Base-by-base conservation (phyloP, 2,888 invertebrate species). In the Venusia cambrica region DNA sequence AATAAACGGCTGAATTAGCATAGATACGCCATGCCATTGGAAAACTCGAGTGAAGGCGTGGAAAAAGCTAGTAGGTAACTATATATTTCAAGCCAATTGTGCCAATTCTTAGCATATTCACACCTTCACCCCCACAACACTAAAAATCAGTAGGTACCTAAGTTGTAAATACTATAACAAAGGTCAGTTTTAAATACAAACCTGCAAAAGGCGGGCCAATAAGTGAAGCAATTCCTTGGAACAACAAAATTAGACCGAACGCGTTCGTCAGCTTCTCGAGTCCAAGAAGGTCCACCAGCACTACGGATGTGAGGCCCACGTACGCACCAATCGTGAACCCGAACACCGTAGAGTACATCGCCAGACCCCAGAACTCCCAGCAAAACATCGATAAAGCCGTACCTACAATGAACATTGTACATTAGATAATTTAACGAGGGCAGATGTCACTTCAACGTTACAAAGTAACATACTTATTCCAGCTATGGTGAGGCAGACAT, bases 301-400 rank as follows among this genome's bases (percentile, higher is more conserved):
- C 96, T 31, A 98, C 97, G 9, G 97, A 97, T 2, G 98, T 98
- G 29, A 98, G 88, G n/a, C 97, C 97, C 25, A 98, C 97, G 73
- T 98, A 98, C 38, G 97, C 97, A 50, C 98, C 97, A 59, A 96
- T 95, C 7, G 96, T 94, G 62, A 96, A 94, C 30, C 98, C 98
- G 69, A 94, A 98, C 4, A 92, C 88, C 15, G 90, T 88, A 10
- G 94, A 92, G 75, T 96, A 98, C 32, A 93, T 57, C 8, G 92
- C 91, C 57, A 98, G 89, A 4, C 93, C 88, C 60, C 88, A 79
- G 73, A 94, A 96, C 55, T 91, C 91, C 53, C 75, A 74, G 75
- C 94, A 95, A 48, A 92, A 89, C 66, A 94, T 92, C 68, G 95
- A 93, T 59, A 96, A 71, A 16, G 92, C 91, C 10, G 97, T 97